Base-by-base conservation (phyloP, 2,113 vertebrate species). In the Solea senegalensis region DNA sequence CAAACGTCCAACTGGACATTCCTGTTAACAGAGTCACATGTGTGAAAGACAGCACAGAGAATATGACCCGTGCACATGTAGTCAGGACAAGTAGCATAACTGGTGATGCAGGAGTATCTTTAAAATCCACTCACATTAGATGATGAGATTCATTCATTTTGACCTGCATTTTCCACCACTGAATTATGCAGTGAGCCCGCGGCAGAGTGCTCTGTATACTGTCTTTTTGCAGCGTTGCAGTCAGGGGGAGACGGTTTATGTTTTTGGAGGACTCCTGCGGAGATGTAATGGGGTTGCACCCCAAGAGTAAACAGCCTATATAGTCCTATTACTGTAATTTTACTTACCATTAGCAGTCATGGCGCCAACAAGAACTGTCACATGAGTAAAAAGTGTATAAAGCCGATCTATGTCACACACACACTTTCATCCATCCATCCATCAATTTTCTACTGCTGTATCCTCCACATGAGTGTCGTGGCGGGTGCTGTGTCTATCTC, bases 151-250 rank as follows among this genome's bases (percentile, higher is more conserved):
- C n/a, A 45, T 53, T 65, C 1, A n/a, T 48, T 63, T 11, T 48
- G 68, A 73, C 48, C 27, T 44, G 59, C 16, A 45, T 54, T 76
- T 59, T 61, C 50, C 28, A 7, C 46, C 27, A 34, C 15, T 69
- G 39, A 75, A 72, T 78, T 61, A 75, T 75, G 72, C 50, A 78
- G 40, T 39, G 26, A 26, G 53, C 53, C 76, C 28, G 49, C 10
- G 13, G 72, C 72, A 52, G 16, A 57, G 44, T 48, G 56, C 45
- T 21, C 4, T 68, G 3, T 14, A 3, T 11, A 12, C 9, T 9
- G 2, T 45, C 12, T 9, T 71, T 16, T 44, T 51, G 46, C 16
- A 56, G 53, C 0, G 14, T 21, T 21, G 46, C 58, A 48, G 75
- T 46, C 10, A 49, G 21, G 60, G 59, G 51, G 26, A 51, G 15